These are phyloP conservation scores for Mamestra brassicae DNA, from an alignment of 2,888 invertebrate genomes.

Conservation along the genomic window DNA sequence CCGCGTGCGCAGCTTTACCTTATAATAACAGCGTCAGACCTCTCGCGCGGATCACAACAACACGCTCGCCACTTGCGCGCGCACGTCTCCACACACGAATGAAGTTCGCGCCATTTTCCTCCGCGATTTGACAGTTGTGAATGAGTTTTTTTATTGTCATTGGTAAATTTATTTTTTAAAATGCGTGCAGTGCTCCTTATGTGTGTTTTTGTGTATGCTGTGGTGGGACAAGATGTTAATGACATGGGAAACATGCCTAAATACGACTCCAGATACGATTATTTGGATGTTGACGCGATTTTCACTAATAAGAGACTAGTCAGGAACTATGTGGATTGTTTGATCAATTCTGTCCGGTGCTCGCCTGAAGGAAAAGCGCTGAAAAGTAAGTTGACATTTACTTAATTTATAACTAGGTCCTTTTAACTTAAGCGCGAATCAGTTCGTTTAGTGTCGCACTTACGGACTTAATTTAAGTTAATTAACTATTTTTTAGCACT, in stretches of 20 bases:
- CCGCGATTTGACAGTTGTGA: conserved; percentile 40
- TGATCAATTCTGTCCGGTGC: conserved; percentile 92
- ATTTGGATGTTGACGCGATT: conserved; percentile 93
- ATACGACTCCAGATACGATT: conserved; percentile 92
- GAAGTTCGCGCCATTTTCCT: conserved; percentile 61
- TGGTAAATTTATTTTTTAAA: conserved; percentile 62
- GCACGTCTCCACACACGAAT: conserved; percentile 70
- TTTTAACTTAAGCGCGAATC: background rate
- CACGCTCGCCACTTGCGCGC: conserved; percentile 69
- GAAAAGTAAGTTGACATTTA: conserved; percentile 91
- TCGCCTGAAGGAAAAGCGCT: conserved; percentile 93
- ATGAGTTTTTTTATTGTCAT: conserved; percentile 24
- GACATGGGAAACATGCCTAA: conserved; percentile 83
- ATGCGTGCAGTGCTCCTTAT: conserved; percentile 81
- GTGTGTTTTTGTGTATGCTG: conserved; percentile 77
- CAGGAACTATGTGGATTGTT: conserved; percentile 93
- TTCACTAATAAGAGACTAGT: conserved; percentile 93
- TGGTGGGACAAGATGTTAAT: conserved; percentile 79
- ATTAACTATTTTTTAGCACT: background rate
- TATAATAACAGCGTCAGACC: conserved; percentile 65
- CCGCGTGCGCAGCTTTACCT: conserved; percentile 56
- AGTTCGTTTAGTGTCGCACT: background rate
- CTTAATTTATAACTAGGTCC: background rate
- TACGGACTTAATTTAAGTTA: background rate
- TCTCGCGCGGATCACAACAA: conserved; percentile 73